phyloP scores from a whole-genome alignment of 2,888 invertebrate species.

The Copidosoma aretas region DNA sequence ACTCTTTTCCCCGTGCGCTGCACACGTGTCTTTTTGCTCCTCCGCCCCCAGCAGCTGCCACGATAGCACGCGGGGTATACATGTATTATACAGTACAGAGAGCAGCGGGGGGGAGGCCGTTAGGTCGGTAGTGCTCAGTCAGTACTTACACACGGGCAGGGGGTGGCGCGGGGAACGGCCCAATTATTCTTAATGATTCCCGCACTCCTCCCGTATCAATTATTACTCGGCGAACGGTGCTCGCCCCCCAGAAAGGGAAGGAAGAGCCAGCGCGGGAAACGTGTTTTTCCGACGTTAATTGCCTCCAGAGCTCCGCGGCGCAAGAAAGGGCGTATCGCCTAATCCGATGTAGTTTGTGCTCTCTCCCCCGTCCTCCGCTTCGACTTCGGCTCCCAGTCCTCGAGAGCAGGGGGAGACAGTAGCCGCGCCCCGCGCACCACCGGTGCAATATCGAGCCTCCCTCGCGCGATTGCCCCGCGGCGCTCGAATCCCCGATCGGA shows the following conservation, averaged over 20 bases:
- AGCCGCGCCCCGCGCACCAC: no score
- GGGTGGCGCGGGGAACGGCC: background rate
- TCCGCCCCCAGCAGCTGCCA: no score
- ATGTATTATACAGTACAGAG: background rate
- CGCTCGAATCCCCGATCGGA: no score
- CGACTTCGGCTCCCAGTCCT: no score
- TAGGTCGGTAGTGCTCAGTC: no score
- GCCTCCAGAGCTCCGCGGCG: constrained; percentile 4
- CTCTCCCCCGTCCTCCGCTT: background rate
- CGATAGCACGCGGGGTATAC: no score
- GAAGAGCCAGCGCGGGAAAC: background rate
- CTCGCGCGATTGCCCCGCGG: no score
- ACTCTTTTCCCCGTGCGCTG: no score
- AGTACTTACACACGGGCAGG: background rate
- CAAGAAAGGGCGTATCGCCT: constrained; percentile 13
- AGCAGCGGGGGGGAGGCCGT: background rate
- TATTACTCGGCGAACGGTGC: constrained; percentile 21
- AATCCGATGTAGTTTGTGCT: constrained; percentile 17
- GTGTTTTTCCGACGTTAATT: constrained; percentile 27
- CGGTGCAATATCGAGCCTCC: no score
- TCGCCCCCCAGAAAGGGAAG: background rate
- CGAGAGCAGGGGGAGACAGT: no score
- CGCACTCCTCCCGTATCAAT: constrained; percentile 25
- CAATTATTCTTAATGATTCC: constrained; percentile 38
- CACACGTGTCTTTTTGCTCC: no score